These are phyloP conservation scores for Diuraphis noxia DNA, from an alignment of 1,140 invertebrate species.

Conservation along the genomic window DNA sequence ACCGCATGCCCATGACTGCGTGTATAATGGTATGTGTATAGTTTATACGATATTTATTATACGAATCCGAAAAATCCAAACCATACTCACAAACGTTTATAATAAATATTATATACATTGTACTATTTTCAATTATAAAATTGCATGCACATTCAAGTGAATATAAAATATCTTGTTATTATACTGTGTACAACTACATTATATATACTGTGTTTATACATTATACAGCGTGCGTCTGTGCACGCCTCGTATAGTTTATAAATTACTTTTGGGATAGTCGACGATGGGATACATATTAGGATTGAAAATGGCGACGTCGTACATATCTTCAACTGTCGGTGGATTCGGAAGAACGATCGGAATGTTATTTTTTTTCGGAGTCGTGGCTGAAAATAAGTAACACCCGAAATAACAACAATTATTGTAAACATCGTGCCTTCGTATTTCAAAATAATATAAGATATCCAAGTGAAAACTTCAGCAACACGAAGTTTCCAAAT, in stretches of 20 bases:
- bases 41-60: not conserved
- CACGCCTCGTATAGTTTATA: not conserved
- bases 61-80: conserved; percentile 31
- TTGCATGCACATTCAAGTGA: conserved; percentile 17
- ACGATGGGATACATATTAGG: not conserved
- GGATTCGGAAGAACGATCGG: not conserved
- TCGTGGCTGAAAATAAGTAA: conserved; percentile 15
- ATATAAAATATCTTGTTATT: conserved; percentile 21
- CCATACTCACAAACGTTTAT: not conserved
- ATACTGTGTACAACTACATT: not conserved
- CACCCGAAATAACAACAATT: not conserved
- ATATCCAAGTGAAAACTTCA: not conserved
- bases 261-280: conserved; percentile 38
- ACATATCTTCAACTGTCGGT: not conserved
- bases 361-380: conserved; percentile 14
- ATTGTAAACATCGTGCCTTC: not conserved
- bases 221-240: not conserved
- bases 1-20: not conserved
- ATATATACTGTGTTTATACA: not conserved
- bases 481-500: not conserved
- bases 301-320: not conserved
- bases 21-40: not conserved
- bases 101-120: not conserved
- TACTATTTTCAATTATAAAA: not conserved
- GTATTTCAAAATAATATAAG: not conserved